Conservation (phyloP, 2,113 vertebrate genomes). For the Falco punctatus region DNA sequence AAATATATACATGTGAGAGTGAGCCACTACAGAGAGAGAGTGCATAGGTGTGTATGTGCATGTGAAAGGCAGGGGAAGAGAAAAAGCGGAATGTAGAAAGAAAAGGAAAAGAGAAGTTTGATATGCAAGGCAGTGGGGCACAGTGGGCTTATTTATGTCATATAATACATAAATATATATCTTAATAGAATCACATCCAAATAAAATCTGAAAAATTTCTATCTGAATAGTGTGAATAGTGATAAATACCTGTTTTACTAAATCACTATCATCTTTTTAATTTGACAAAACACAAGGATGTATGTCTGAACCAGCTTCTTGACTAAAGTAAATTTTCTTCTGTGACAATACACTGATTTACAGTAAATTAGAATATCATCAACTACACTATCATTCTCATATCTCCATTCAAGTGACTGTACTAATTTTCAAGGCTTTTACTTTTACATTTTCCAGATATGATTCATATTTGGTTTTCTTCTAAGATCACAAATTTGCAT, state of each 20-base stretch:
- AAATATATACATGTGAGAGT: background rate
- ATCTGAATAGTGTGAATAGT: background rate
- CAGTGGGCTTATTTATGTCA: background rate
- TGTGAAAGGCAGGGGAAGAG: background rate
- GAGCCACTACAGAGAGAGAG: background rate
- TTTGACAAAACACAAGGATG: background rate
- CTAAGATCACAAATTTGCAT: background rate
- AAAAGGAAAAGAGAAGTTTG: background rate
- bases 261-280: background rate
- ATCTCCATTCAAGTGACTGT: background rate
- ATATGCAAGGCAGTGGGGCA: background rate
- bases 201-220: background rate
- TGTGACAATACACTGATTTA: background rate
- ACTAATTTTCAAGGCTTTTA: background rate
- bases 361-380: background rate
- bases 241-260: background rate
- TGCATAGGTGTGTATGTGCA: background rate
- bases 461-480: background rate
- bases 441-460: background rate
- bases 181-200: background rate
- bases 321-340: background rate
- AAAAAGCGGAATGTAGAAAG: background rate
- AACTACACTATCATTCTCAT: background rate
- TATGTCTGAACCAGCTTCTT: background rate
- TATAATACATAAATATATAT: background rate